Conservation (phyloP, 1,140 invertebrate genomes). For the Pseudomyrmex gracilis region DNA sequence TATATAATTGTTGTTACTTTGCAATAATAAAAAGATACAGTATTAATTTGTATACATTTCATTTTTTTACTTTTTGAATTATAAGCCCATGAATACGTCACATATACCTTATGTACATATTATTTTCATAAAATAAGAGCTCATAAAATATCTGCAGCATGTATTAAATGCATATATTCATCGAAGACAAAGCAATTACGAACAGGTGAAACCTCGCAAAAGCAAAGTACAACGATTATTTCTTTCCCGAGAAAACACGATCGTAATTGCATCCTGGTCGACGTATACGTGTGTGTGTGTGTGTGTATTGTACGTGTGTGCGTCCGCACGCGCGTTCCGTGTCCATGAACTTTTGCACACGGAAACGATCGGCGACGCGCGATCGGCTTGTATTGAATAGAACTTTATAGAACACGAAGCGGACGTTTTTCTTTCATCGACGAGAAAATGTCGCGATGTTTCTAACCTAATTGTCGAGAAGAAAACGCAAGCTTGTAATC, state of each 20-base stretch:
- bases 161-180: neutral
- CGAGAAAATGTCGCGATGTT: neutral
- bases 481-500: neutral
- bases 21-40: constrained; percentile 23
- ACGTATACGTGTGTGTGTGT: neutral
- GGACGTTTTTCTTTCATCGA: neutral
- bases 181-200: neutral
- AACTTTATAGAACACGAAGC: neutral
- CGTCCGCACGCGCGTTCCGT: no score
- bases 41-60: constrained; percentile 15
- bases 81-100: no score
- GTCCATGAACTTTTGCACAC: neutral
- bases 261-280: constrained; percentile 2
- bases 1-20: neutral
- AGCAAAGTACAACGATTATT: constrained; percentile 17
- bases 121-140: neutral
- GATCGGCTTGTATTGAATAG: neutral
- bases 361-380: neutral
- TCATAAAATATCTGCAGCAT: neutral
- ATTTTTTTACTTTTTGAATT: no score
- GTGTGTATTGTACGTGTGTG: neutral
- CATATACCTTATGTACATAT: neutral
- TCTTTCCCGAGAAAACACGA: constrained; percentile 20
- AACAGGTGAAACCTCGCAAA: neutral
- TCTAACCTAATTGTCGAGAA: constrained; percentile 33